Percentiles rank a stretch among this genome's conserved stretches.
Evolutionary conservation across 2,888 invertebrate species (phyloP).

Genomic region (Alloplasta piceator): DNA sequence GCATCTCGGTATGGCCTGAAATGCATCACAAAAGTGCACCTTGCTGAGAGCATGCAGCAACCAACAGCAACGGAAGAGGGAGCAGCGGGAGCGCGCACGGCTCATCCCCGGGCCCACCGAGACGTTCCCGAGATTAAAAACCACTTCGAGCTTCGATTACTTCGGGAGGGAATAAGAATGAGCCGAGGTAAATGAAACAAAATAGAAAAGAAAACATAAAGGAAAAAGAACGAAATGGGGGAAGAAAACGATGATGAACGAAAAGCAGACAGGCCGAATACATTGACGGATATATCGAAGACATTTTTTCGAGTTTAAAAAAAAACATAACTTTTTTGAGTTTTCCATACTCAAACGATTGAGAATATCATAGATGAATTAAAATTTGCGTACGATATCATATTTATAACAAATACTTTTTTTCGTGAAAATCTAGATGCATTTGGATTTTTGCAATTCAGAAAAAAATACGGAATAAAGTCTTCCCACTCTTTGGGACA

Average conservation of each 20-base stretch:
- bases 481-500: too few species aligned
- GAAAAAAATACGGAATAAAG: too few species aligned
- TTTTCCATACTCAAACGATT: not conserved
- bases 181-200: conserved; percentile 43
- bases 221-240: not conserved
- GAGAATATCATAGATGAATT: not conserved
- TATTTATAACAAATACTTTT: too few species aligned
- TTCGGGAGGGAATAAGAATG: conserved; percentile 54
- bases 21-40: conserved; percentile 58
- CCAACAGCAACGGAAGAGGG: conserved; percentile 27
- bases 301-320: not conserved
- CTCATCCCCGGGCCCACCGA: conserved; percentile 31
- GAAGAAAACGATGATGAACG: conserved; percentile 42
- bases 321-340: conserved; percentile 6
- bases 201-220: conserved; percentile 24
- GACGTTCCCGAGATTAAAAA: conserved; percentile 62
- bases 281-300: not conserved
- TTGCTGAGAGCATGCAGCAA: conserved; percentile 1
- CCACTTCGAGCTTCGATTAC: conserved; percentile 66
- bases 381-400: too few species aligned
- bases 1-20: conserved; percentile 11
- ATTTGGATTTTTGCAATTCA: too few species aligned
- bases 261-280: conserved; percentile 31
- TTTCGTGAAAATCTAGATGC: too few species aligned
- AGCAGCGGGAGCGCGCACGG: conserved; percentile 43